These are phyloP conservation scores for Papilio machaon DNA, from an alignment of 1,140 invertebrate species.

Conservation along the genomic window DNA sequence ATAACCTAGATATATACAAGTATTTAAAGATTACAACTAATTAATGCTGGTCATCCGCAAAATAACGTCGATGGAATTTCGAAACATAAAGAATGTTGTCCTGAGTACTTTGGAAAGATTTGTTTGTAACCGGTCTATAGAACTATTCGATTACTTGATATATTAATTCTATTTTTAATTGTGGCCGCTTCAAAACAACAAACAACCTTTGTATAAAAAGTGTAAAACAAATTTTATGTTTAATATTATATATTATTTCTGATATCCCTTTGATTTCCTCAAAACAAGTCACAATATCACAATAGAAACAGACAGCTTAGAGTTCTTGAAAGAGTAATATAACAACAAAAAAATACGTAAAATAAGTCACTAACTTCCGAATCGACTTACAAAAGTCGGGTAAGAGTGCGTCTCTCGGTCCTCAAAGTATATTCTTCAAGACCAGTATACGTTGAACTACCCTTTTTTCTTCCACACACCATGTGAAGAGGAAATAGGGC, in stretches of 20 bases:
- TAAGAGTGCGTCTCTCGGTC: slow-evolving; percentile 33
- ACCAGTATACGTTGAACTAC: slow-evolving; percentile 32
- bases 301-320: background rate
- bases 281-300: background rate
- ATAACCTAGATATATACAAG: background rate
- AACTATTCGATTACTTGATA: background rate
- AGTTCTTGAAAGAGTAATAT: background rate
- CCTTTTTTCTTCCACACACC: background rate
- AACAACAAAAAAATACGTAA: slow-evolving; percentile 7
- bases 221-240: too few relatives aligned
- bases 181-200: background rate
- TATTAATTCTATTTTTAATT: background rate
- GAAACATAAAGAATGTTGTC: background rate
- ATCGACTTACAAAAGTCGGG: slow-evolving; percentile 38
- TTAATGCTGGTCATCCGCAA: background rate
- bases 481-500: slow-evolving; percentile 23
- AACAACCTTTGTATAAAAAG: background rate
- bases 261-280: background rate
- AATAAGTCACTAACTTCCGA: slow-evolving; percentile 36
- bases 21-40: background rate
- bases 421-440: slow-evolving; percentile 32
- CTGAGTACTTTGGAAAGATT: background rate
- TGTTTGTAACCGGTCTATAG: background rate
- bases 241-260: background rate
- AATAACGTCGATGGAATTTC: background rate